Conservation (phyloP, 1,140 invertebrate species). For the Episyrphus balteatus region DNA sequence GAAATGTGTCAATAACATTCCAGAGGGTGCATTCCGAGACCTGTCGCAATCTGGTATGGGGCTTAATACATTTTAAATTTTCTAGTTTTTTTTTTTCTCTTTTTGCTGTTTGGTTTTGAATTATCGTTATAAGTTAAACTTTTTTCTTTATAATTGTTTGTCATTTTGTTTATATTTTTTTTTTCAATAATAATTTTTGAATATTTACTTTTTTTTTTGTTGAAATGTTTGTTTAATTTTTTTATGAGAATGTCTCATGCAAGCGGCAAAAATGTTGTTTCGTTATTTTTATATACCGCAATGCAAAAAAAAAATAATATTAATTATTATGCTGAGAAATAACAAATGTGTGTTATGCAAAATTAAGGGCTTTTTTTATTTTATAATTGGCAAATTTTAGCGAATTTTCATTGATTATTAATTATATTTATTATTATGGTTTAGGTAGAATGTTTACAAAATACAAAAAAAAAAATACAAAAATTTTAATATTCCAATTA, state of each 20-base stretch:
- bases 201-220: background rate
- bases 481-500: too few species aligned
- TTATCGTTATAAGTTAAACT: background rate
- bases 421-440: background rate
- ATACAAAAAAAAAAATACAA: background rate
- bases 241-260: too few species aligned
- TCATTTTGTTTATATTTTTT: background rate
- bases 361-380: too few species aligned
- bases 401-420: background rate
- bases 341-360: background rate
- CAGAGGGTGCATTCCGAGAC: slow-evolving; percentile 37
- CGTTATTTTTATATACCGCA: background rate
- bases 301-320: background rate
- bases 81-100: too few species aligned
- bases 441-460: background rate
- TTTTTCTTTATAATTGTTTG: background rate
- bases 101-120: background rate
- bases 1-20: slow-evolving; percentile 13
- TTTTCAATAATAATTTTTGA: background rate
- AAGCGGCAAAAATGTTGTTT: too few species aligned
- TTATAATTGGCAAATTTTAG: background rate
- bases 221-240: background rate
- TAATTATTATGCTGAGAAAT: background rate
- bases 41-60: slow-evolving; percentile 38
- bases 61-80: slow-evolving; percentile 6